A percentile compares a stretch with the other conserved stretches of the same genome.
These are phyloP conservation scores for Nymphalis urticae DNA, from an alignment of 2,888 invertebrate species.

Conservation along the genomic window DNA sequence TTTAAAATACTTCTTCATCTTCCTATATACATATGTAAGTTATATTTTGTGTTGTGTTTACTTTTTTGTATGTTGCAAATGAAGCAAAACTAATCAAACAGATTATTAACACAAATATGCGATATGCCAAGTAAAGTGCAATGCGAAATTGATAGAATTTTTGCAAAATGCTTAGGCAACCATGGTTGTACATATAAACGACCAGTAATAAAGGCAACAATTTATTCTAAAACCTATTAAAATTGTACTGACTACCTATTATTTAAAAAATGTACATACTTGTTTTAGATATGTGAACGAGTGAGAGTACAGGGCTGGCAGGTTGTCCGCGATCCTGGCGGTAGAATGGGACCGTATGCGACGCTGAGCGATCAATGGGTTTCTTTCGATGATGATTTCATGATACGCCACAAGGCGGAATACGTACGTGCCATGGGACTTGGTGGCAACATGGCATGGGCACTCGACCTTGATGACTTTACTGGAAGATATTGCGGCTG, in stretches of 20 bases:
- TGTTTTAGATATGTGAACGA: conserved; percentile 88
- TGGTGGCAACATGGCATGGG: conserved; percentile 95
- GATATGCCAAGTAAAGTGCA: too few relatives aligned
- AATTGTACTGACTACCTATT: not conserved
- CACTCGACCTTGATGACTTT: conserved; percentile 93
- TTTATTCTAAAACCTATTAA: too few relatives aligned
- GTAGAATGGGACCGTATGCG: conserved; percentile 94
- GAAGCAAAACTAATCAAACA: too few relatives aligned
- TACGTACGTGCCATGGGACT: conserved; percentile 89
- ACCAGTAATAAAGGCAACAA: too few relatives aligned
- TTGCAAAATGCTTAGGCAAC: too few relatives aligned
- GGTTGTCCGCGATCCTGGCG: conserved; percentile 88
- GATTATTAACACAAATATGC: too few relatives aligned
- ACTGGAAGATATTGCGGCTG: conserved; percentile 88
- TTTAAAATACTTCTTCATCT: not conserved
- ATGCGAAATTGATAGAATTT: too few relatives aligned
- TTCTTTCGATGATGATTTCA: conserved; percentile 93
- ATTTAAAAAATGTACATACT: not conserved
- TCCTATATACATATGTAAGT: too few relatives aligned
- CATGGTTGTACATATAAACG: too few relatives aligned
- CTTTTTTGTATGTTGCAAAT: too few relatives aligned
- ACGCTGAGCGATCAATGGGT: conserved; percentile 94
- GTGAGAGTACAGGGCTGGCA: conserved; percentile 89
- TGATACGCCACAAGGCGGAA: conserved; percentile 91
- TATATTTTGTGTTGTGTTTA: too few relatives aligned